phyloP scores from a whole-genome alignment of 2,888 invertebrate species.

The Pristionchus arcanus region DNA sequence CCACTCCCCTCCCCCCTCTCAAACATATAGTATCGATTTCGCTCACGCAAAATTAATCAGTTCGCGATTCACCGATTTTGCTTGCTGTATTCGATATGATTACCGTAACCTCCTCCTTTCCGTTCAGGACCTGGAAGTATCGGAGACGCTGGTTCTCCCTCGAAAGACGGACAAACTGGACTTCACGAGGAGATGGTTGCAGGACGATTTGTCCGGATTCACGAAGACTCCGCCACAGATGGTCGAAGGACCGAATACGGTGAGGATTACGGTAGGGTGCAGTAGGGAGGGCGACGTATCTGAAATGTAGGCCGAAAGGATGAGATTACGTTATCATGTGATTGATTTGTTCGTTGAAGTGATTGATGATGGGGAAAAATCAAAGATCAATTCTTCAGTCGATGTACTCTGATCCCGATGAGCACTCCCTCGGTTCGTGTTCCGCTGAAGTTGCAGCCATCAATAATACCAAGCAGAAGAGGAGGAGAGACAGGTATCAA shows the following conservation, averaged over 20 bases:
- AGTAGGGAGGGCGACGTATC: not conserved
- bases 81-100: not conserved
- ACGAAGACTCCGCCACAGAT: constrained; percentile 63
- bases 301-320: too few relatives aligned
- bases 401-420: constrained; percentile 69
- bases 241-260: constrained; percentile 64
- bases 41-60: not conserved
- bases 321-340: not conserved
- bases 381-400: constrained; percentile 54
- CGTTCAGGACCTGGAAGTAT: constrained; percentile 65
- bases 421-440: constrained; percentile 74
- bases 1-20: not conserved
- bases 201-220: constrained; percentile 70
- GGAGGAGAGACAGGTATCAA: constrained; percentile 45
- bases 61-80: not conserved
- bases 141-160: constrained; percentile 76
- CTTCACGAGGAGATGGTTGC: constrained; percentile 77
- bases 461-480: constrained; percentile 60
- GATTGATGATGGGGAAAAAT: not conserved
- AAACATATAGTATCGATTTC: constrained; percentile 9
- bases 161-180: constrained; percentile 76
- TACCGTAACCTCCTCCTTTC: not conserved
- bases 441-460: constrained; percentile 79
- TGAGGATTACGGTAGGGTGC: constrained; percentile 14
- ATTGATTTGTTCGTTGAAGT: not conserved